Base-by-base conservation (phyloP, 2,888 invertebrate genomes). In the Parnassius smintheus region DNA sequence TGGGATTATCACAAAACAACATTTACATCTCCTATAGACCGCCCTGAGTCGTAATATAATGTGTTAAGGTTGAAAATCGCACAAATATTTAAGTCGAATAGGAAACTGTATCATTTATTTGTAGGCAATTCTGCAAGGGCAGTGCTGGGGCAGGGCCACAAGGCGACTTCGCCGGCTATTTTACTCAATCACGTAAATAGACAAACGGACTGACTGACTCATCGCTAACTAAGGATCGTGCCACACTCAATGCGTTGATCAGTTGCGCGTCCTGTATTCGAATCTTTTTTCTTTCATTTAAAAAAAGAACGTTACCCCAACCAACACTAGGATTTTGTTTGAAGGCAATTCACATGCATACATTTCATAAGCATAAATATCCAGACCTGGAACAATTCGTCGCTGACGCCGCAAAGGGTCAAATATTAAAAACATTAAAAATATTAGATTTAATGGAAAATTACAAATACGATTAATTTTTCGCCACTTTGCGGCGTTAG, bases 1-100 rank as follows among this genome's bases (percentile, higher is more conserved):
- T 74, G 79, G 73, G 64, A 62, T 62, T 45, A 52, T 44, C 12
- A 56, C 69, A 63, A 65, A 12, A 8, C 44, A 10, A 62, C 46
- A 22, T 53, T 53, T 62, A n/a, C 62, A 41, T 12, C 53, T 22
- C 10, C 2, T 4, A 35, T 22, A 53, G n/a, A 13, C 4, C 1
- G 7, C 9, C 8, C 44, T 53, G 4, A 44, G 13, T 22, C 62
- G 41, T 62, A 62, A 35, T 9, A 8, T 9, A 12, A n/a, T 12
- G 11, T 8, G 1, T 2, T 49, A 58, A 62, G 62, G 49, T 54
- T 42, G 54, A 44, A 58, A 50, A 46, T 58, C 2, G 10, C 1
- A 4, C 49, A 25, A 2, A 25, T 50, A 12, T 58, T 9, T 12
- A 9, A 10, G 4, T 57, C 13, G 25, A 8, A 48, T n/a, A n/a